Base-by-base conservation (phyloP, 2,113 vertebrate species). In the Ceyx cyanopectus region DNA sequence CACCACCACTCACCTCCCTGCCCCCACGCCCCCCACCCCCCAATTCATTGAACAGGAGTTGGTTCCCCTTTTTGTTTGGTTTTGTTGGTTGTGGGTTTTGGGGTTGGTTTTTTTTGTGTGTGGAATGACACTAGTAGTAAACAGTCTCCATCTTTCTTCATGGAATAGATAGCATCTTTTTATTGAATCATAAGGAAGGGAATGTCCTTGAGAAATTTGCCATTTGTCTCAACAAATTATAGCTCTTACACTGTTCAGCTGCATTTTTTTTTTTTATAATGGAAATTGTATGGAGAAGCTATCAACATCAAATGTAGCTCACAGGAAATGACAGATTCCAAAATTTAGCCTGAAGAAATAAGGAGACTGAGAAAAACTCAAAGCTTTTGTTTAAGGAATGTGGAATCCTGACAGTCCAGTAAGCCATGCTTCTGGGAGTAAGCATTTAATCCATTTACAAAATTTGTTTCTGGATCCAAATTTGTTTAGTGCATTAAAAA, bases 401-500 rank as follows among this genome's bases (percentile, higher is more conserved):
- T 54, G 41, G 22, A 53, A 14, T 86, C 26, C 37, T 72, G 41
- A 79, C 81, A 93, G 45, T 11, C 12, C 51, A 63, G 30, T 90
- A 80, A 93, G 8, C 27, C 24, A 37, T 18, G 12, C 61, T 88
- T 94, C 73, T 51, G 12, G 3, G 11, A 69, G 23, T 73, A 91
- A 92, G 32, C n/a, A 81, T 86, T 84, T 95, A 93, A 96, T 94
- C 83, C 66, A 90, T 90, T 93, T 85, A 89, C 13, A 84, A 85
- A 85, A 80, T 92, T 76, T 93, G 24, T 88, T 88, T 91, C 85
- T 79, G 75, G 32, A 82, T 95, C 46, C 66, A 90, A 69, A 60
- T 85, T 67, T 89, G 80, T 80, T 62, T 83, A 62, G 24, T 75
- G 58, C 22, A 73, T 93, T 84, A 73, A 90, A 84, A 1, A 51